Evolutionary conservation across 2,888 invertebrate genomes (phyloP).

Genomic region (Andrena flavipes): DNA sequence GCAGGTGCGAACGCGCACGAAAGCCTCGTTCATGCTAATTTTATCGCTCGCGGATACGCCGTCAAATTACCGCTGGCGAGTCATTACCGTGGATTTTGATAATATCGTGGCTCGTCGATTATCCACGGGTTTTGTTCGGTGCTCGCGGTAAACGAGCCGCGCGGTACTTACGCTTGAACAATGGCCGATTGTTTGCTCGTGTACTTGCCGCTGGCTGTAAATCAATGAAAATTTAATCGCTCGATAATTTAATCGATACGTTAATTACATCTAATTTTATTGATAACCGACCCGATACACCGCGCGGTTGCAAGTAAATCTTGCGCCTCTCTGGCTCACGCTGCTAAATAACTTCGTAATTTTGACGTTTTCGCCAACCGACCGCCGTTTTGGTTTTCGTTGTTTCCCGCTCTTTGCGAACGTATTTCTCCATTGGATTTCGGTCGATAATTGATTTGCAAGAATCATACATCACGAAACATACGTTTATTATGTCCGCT

Average conservation of each 20-base stretch:
- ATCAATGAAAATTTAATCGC: slow-evolving; percentile 57
- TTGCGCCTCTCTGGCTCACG: neutral
- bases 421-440: slow-evolving; percentile 4
- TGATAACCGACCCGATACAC: slow-evolving; percentile 31
- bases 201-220: slow-evolving; percentile 15
- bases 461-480: neutral
- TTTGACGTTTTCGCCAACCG: neutral
- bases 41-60: slow-evolving; percentile 60
- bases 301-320: neutral
- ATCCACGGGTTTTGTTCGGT: slow-evolving; percentile 44
- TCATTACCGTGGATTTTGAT: slow-evolving; percentile 72
- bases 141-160: slow-evolving; percentile 35
- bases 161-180: slow-evolving; percentile 47
- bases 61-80: slow-evolving; percentile 66
- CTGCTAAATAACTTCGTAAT: neutral
- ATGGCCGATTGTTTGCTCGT: slow-evolving; percentile 25
- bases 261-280: slow-evolving; percentile 59
- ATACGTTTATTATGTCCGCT: no score
- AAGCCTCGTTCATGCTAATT: slow-evolving; percentile 70
- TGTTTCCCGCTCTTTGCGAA: no score
- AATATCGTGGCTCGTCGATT: slow-evolving; percentile 54
- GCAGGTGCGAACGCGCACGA: slow-evolving; percentile 61
- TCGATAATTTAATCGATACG: slow-evolving; percentile 60
- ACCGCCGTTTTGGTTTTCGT: neutral
- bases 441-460: neutral